Conservation (phyloP, 2,113 vertebrate genomes). For the Oryzias javanicus region DNA sequence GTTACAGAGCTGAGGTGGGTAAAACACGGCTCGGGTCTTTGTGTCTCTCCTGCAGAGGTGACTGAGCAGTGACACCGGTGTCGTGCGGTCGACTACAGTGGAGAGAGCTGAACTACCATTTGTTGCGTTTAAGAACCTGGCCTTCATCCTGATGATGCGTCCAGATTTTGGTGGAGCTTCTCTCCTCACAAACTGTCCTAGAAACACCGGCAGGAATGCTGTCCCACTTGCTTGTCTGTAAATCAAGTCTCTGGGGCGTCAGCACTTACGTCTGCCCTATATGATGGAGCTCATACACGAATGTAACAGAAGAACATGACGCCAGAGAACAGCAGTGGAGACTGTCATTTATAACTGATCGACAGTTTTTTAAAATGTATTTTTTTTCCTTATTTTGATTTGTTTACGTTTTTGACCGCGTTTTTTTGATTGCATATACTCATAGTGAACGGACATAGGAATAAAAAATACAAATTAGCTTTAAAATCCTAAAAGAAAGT, state of each 20-base stretch:
- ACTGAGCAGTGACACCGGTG: conserved; percentile 28
- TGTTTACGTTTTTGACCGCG: too few relatives aligned
- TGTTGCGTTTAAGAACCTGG: neutral
- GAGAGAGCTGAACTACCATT: neutral
- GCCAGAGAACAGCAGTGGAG: neutral
- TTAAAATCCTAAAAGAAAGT: too few relatives aligned
- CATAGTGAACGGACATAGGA: too few relatives aligned
- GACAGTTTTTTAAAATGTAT: too few relatives aligned
- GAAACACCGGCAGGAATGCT: conserved; percentile 35
- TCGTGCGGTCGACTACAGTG: conserved; percentile 18
- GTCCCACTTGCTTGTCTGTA: conserved; percentile 52
- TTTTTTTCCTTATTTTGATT: too few relatives aligned
- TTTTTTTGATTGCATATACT: too few relatives aligned
- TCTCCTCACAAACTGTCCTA: conserved; percentile 35
- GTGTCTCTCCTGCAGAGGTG: conserved; percentile 18
- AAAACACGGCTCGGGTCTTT: conserved; percentile 10
- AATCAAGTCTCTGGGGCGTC: conserved; percentile 29
- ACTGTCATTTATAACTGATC: neutral
- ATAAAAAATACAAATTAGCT: too few relatives aligned
- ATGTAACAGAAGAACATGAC: neutral
- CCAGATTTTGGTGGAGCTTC: conserved; percentile 20
- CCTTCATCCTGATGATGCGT: conserved; percentile 47
- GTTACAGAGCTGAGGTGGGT: conserved; percentile 14
- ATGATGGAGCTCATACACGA: conserved; percentile 7
- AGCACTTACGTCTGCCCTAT: conserved; percentile 35